A percentile compares a stretch with the other conserved stretches of the same genome.
Conservation (phyloP, 2,888 invertebrate genomes). For the Troides helena region DNA sequence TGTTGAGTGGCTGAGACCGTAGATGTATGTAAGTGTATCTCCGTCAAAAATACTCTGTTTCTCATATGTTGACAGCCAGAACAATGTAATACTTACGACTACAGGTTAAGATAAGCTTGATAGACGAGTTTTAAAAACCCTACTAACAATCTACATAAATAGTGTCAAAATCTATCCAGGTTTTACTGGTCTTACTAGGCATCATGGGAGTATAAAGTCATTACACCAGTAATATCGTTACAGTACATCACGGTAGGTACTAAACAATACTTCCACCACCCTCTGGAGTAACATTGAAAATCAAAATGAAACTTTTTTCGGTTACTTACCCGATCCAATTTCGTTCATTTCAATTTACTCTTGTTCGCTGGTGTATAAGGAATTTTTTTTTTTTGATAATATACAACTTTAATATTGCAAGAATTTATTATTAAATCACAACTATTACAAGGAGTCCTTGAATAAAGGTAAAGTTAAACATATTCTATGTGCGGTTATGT, state of each 20-base stretch:
- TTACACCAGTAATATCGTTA: background rate
- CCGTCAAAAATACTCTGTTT: too few species aligned
- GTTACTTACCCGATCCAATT: background rate
- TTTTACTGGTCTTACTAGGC: too few species aligned
- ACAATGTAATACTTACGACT: too few species aligned
- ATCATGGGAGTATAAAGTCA: too few species aligned
- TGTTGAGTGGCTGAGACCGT: too few species aligned
- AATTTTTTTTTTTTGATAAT: background rate
- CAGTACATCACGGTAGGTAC: background rate
- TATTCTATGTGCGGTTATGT: background rate
- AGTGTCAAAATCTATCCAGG: too few species aligned
- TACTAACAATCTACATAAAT: too few species aligned
- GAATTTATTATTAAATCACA: background rate
- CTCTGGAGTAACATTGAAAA: background rate
- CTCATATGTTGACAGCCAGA: too few species aligned
- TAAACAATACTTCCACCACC: background rate
- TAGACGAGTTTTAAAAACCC: too few species aligned
- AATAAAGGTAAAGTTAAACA: background rate
- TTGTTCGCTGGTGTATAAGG: background rate
- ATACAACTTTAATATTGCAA: slow-evolving; percentile 41
- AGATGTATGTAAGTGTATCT: too few species aligned
- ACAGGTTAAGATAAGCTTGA: too few species aligned
- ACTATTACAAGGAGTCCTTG: background rate
- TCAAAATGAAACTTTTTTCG: slow-evolving; percentile 1
- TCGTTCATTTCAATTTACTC: background rate